A percentile compares a stretch with the other conserved stretches of the same genome.
Conservation (phyloP, 2,113 vertebrate genomes). For the Plectropomus leopardus region DNA sequence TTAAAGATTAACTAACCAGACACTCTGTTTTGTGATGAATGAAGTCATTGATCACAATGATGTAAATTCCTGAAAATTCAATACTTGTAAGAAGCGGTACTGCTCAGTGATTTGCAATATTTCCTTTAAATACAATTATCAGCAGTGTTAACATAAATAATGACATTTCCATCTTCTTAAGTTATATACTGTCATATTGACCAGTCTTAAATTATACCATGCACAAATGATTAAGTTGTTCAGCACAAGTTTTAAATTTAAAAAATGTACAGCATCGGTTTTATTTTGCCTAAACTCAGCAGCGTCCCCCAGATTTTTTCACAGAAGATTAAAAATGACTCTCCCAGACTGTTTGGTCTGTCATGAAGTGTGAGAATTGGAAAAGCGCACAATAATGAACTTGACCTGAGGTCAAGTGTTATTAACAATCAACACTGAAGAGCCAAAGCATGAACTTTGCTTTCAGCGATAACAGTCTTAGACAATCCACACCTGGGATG, state of each 20-base stretch:
- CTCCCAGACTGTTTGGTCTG: not conserved
- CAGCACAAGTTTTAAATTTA: not conserved
- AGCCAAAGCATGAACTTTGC: conserved; percentile 47
- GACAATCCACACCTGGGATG: not conserved
- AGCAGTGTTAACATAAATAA: not conserved
- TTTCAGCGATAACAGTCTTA: conserved; percentile 47
- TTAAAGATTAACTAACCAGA: not conserved
- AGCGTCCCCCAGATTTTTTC: not conserved
- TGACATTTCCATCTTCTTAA: not conserved
- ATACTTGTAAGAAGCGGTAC: no score
- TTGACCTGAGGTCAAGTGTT: conserved; percentile 1
- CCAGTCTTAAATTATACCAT: not conserved
- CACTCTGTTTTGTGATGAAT: not conserved
- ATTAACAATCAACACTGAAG: conserved; percentile 36
- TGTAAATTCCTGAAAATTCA: not conserved
- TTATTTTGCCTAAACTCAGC: not conserved
- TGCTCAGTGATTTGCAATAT: not conserved
- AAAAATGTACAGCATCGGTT: not conserved
- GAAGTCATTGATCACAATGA: not conserved
- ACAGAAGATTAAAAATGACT: not conserved
- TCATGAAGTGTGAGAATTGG: not conserved
- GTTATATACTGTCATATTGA: not conserved
- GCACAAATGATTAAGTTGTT: not conserved
- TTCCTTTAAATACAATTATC: not conserved
- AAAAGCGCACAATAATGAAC: conserved; percentile 6